phyloP scores from a whole-genome alignment of 2,113 vertebrate genomes.

The Lanius collurio region DNA sequence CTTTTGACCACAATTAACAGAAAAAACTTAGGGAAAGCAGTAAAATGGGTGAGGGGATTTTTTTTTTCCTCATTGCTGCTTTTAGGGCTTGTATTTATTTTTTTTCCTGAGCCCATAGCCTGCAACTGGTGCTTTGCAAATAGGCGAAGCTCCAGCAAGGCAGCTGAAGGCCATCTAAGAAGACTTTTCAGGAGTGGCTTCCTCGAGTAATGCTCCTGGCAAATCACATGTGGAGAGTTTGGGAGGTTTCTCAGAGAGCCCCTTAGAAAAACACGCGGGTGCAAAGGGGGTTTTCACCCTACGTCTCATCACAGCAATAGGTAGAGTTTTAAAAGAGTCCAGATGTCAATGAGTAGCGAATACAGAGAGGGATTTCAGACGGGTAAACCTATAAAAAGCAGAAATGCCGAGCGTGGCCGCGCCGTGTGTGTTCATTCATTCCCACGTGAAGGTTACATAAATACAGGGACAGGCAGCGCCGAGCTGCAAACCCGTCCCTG shows the following conservation, averaged over 20 bases:
- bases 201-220: slow-evolving; percentile 35
- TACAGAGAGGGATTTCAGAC: background rate
- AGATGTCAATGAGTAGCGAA: background rate
- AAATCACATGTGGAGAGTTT: background rate
- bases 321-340: background rate
- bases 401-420: background rate
- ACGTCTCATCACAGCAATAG: background rate
- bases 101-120: background rate
- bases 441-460: slow-evolving; percentile 31
- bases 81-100: background rate
- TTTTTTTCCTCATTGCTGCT: background rate
- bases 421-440: slow-evolving; percentile 44
- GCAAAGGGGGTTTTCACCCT: background rate
- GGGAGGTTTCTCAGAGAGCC: background rate
- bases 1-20: slow-evolving; percentile 59
- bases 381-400: background rate
- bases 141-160: slow-evolving; percentile 41
- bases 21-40: slow-evolving; percentile 6
- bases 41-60: background rate
- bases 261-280: background rate
- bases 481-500: background rate
- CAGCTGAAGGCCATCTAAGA: slow-evolving; percentile 32
- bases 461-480: background rate
- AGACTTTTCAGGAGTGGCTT: slow-evolving; percentile 49
- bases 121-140: slow-evolving; percentile 11